phyloP scores from a whole-genome alignment of 30 jellyfish, hydroid and myxozoan species.

The Hydractinia echinata region DNA sequence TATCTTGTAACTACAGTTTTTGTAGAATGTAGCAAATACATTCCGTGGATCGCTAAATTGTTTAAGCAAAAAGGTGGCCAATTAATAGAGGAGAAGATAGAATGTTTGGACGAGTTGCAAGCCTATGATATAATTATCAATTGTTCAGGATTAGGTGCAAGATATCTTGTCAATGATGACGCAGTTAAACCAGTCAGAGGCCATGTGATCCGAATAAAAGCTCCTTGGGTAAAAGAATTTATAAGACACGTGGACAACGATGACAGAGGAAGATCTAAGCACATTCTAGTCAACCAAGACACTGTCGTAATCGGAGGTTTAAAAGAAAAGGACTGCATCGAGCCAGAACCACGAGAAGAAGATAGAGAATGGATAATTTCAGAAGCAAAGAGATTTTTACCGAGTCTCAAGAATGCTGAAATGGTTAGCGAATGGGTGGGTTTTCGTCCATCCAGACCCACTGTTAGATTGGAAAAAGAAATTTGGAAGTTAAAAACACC shows the following conservation, averaged over 20 bases:
- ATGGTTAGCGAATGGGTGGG: constrained; percentile 34
- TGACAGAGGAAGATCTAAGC: constrained; percentile 9
- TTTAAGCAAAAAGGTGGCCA: constrained; percentile 47
- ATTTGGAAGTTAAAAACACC: not conserved
- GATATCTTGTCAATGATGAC: constrained; percentile 48
- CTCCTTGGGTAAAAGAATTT: constrained; percentile 70
- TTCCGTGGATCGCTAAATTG: constrained; percentile 8
- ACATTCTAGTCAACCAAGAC: constrained; percentile 44
- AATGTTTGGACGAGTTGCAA: constrained; percentile 27
- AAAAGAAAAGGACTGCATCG: constrained; percentile 5
- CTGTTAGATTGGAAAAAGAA: constrained; percentile 18
- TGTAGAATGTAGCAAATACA: constrained; percentile 5
- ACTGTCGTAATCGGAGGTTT: constrained; percentile 60
- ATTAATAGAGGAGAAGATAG: constrained; percentile 35
- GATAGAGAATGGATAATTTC: constrained; percentile 28
- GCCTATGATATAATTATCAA: constrained; percentile 65
- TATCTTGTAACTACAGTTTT: not conserved
- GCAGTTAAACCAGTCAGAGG: constrained; percentile 60
- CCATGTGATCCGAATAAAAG: constrained; percentile 68
- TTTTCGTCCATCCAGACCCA: constrained; percentile 21
- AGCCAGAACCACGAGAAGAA: constrained; percentile 14
- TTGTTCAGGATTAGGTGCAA: constrained; percentile 77
- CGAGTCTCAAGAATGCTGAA: constrained; percentile 22
- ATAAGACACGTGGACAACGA: not conserved
- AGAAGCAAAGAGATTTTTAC: constrained; percentile 27